Evolutionary conservation across 2,888 invertebrate species (phyloP), one percentile per base, ranked within the genome.

Genomic region (Eupsilia transversa): DNA sequence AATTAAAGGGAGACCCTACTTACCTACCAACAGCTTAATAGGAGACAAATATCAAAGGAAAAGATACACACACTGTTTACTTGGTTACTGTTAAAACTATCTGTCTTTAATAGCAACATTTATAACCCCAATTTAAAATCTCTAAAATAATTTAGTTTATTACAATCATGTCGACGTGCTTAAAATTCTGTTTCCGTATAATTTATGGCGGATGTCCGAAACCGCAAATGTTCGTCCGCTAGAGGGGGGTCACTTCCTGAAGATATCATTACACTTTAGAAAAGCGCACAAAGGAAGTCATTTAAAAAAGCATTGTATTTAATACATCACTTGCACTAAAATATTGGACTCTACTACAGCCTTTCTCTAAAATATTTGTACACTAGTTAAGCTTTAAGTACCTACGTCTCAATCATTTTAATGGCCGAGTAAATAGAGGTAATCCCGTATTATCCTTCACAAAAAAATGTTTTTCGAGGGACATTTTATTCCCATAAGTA

Each of bases 31-130:
- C n/a, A 38, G 49, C 77, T 61, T 61, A 49, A 56, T 57, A 66
- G 30, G 66, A 82, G 60, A 82, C 65, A 52, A 75, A 76, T 76
- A 61, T 76, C 66, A 82, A 82, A 61, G 56, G 56, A 46, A 60
- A 38, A 54, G 4, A 38, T 20, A 54, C n/a, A 35, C 27, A 27
- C 6, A 20, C n/a, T 30, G n/a, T 35, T 52, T 30, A 56, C 54
- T 74, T 64, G 27, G 33, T 7, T 73, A 14, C 23, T n/a, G n/a
- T 35, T 49, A 1, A 46, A 33, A 81, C 65, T 49, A 56, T 38
- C 4, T 9, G 14, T 20, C n/a, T 10, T 12, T 30, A 46, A 23
- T 10, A 38, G 35, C 27, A 52, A 43, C 35, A 63, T 7, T 30
- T 30, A 41, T 17, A 38, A 38, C 17, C 35, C 7, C 27, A 38